Base-by-base conservation (phyloP, 2,888 invertebrate species). In the Oscheius myriophilus region DNA sequence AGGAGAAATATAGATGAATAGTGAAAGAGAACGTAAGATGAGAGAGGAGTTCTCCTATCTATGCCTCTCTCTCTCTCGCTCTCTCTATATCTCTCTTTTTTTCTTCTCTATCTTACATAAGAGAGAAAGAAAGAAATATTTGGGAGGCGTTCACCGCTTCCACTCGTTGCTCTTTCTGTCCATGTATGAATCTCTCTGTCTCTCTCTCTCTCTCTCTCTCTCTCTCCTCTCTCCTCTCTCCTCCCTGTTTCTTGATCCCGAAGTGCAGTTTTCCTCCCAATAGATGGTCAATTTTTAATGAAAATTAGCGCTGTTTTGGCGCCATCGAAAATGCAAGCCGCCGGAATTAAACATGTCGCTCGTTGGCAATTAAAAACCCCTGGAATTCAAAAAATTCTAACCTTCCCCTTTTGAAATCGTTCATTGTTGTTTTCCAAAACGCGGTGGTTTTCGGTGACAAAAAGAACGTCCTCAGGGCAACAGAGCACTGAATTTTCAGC, bases 281-380 rank as follows among this genome's bases (percentile, higher is more conserved):
- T 51, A 12, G 33, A 26, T 61, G 61, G 61, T 61, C 61, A 61
- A 61, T 61, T 61, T 61, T 61, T 61, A 61, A 61, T 61, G 61
- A 57, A 57, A 57, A 57, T 57, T 57, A 57, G 42, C 42, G n/a
- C 18, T 57, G 57, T 57, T 57, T 57, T 57, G 57, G 42, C 41
- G 33, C 43, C 57, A 57, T 57, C 41, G 41, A 57, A 57, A 57
- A 57, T 57, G 57, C 57, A 57, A 26, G 57, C 18, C 57, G 57
- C 57, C 57, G 57, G 57, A 57, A 57, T 57, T 57, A 57, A 57
- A 57, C 57, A 57, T 57, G 21, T 46, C n/a, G 21, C 21, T 11
- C n/a, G 46, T 2, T 46, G n/a, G 2, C 46, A 46, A 46, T 21
- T 46, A 33, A 33, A 33, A 33, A 33, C 11, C 11, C 21, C 46